Base-by-base conservation (phyloP, 2,113 vertebrate species). In the Hypanus sabinus region DNA sequence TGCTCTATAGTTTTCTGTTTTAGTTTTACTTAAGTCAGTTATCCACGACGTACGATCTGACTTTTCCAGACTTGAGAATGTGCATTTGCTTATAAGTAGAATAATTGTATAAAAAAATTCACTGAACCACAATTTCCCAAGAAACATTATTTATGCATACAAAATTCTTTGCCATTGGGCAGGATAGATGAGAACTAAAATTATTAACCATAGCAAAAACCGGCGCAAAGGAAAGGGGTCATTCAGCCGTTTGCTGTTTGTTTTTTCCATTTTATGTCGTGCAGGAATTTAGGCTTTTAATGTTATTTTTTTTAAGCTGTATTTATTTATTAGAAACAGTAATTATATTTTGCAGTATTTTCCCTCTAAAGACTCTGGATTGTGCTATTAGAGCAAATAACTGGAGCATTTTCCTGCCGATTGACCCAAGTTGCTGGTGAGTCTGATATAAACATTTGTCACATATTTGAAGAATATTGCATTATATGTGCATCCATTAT, bases 61-160 rank as follows among this genome's bases (percentile, higher is more conserved):
- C 91, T 93, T 93, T 93, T 93, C 91, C 91, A 93, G 91, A 93
- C 70, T 73, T 93, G 91, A 93, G 91, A 93, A 93, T 93, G 91
- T 93, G 91, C 91, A 93, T 93, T 93, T 93, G 91, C 91, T 93
- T 93, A 55, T 93, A 75, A 93, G 71, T 33, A 27, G 20, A 75
- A 75, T 93, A 73, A 93, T 73, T 93, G 91, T 93, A 55, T 93
- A 71, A 93, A 71, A 81, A 93, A 73, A 46, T 73, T 93, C 90
- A 36, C 85, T 27, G 24, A 68, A 18, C 85, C 85, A 33, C 60
- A 62, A 73, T 93, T 93, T 93, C 68, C 91, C 91, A 93, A 93
- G 91, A 93, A 93, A 93, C 68, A 93, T 73, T 73, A 71, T 75
- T 93, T 75, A 93, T 73, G 91, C 73, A 46, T 36, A 16, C 91